phyloP scores from a whole-genome alignment of 1,140 invertebrate genomes.

The Drosophila pachea region DNA sequence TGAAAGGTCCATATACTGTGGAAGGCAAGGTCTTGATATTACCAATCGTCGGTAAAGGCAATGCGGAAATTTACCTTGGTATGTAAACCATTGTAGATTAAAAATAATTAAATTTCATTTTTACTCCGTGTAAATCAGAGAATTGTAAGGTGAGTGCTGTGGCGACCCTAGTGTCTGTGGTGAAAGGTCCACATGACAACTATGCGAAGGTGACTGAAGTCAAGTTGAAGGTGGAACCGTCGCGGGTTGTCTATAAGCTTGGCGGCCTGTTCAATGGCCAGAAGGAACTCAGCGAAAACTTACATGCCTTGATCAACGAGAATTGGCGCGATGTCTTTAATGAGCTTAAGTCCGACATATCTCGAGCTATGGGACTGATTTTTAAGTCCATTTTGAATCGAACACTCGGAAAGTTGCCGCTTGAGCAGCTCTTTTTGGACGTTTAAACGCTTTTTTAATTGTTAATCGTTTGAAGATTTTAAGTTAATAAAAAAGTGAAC shows the following conservation, averaged over 20 bases:
- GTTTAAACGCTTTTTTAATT: slow-evolving; percentile 9
- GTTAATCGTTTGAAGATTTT: neutral
- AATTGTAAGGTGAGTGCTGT: slow-evolving; percentile 27
- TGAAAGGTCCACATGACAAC: slow-evolving; percentile 47
- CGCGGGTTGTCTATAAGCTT: slow-evolving; percentile 59
- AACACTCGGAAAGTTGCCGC: slow-evolving; percentile 79
- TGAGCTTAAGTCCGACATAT: slow-evolving; percentile 79
- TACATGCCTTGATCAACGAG: slow-evolving; percentile 78
- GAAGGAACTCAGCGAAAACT: slow-evolving; percentile 74
- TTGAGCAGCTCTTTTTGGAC: slow-evolving; percentile 79
- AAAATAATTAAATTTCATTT: neutral
- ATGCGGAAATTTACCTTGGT: slow-evolving; percentile 51
- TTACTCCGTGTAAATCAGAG: slow-evolving; percentile 10
- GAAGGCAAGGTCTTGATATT: slow-evolving; percentile 80
- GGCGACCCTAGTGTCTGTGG: slow-evolving; percentile 31
- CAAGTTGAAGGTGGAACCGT: slow-evolving; percentile 40
- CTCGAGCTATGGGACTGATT: slow-evolving; percentile 79
- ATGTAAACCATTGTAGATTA: neutral
- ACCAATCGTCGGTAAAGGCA: slow-evolving; percentile 81
- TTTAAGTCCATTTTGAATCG: slow-evolving; percentile 79
- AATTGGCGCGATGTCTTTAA: slow-evolving; percentile 79
- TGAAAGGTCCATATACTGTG: slow-evolving; percentile 80
- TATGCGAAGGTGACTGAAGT: slow-evolving; percentile 39
- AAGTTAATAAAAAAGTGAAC: neutral
- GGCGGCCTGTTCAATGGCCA: slow-evolving; percentile 79